A percentile compares a stretch with the other conserved stretches of the same genome.
phyloP scores from a whole-genome alignment of 1,140 invertebrate species.

The Semibalanus balanoides region DNA sequence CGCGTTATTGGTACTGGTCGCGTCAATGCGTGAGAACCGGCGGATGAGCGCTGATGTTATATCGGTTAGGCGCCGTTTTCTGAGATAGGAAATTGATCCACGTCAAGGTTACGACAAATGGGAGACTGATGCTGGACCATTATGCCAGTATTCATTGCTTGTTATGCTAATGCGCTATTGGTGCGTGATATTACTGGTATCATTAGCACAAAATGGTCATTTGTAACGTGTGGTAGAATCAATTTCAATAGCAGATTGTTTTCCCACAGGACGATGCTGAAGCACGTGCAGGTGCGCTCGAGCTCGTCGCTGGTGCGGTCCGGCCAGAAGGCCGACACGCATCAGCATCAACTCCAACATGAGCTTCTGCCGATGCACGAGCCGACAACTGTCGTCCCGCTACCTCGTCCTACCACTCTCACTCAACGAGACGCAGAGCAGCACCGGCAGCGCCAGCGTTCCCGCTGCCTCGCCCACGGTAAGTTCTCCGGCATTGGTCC shows the following conservation, averaged over 20 bases:
- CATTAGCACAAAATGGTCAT: too few relatives aligned
- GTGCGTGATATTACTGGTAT: too few relatives aligned
- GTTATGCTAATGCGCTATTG: too few relatives aligned
- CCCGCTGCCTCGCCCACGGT: not conserved
- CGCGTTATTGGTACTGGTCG: too few relatives aligned
- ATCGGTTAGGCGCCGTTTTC: too few relatives aligned
- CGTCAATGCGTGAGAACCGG: too few relatives aligned
- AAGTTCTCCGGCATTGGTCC: not conserved
- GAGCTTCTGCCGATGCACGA: constrained; percentile 45
- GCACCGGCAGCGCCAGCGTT: not conserved
- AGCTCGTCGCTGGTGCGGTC: constrained; percentile 21
- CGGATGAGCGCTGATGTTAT: too few relatives aligned
- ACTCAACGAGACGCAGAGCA: constrained; percentile 34
- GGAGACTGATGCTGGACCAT: too few relatives aligned
- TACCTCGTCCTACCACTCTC: constrained; percentile 45
- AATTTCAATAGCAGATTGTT: not conserved
- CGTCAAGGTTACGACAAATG: too few relatives aligned
- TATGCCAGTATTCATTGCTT: too few relatives aligned
- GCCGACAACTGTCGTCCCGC: constrained; percentile 39
- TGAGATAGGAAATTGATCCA: too few relatives aligned
- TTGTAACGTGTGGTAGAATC: too few relatives aligned
- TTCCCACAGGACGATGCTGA: constrained; percentile 48
- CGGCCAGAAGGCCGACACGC: constrained; percentile 26
- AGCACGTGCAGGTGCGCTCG: constrained; percentile 74
- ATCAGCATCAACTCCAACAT: constrained; percentile 47